Evolutionary conservation across 92 coral and sea anemone genomes (phyloP).

Genomic region (Epizoanthus stellaris): DNA sequence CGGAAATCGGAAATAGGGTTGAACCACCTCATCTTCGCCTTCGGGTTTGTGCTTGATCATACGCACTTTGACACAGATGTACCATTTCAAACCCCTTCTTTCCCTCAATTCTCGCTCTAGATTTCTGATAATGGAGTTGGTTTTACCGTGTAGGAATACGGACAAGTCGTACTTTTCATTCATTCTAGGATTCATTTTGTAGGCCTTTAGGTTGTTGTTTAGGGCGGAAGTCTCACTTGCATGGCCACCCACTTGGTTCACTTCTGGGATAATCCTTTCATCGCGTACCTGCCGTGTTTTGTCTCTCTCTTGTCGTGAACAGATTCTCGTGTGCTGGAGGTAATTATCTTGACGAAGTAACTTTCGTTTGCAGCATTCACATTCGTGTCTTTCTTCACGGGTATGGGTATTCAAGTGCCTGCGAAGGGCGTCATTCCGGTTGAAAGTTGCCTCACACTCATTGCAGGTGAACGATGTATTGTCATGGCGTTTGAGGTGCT

Average conservation of each 20-base stretch:
- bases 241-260: too few relatives aligned
- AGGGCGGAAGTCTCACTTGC: slow-evolving; percentile 36
- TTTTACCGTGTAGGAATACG: slow-evolving; percentile 35
- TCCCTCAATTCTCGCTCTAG: slow-evolving; percentile 20
- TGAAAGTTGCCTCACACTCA: too few relatives aligned
- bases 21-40: slow-evolving; percentile 19
- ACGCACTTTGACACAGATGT: slow-evolving; percentile 20
- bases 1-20: slow-evolving; percentile 44
- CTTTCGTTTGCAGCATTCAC: too few relatives aligned
- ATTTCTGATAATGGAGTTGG: neutral
- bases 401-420: too few relatives aligned
- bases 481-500: neutral
- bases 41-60: slow-evolving; percentile 41
- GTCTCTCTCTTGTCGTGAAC: too few relatives aligned
- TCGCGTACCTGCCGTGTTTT: too few relatives aligned
- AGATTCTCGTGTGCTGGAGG: too few relatives aligned
- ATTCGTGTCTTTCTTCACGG: too few relatives aligned
- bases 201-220: slow-evolving; percentile 29
- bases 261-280: too few relatives aligned
- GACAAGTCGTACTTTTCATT: slow-evolving; percentile 42
- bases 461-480: neutral
- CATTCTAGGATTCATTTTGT: slow-evolving; percentile 36
- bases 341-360: too few relatives aligned
- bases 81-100: slow-evolving; percentile 40
- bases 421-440: too few relatives aligned